A percentile compares a stretch with the other conserved stretches of the same genome.
These are phyloP conservation scores for Agrochola lychnidis DNA, from an alignment of 2,888 invertebrate species.

Conservation along the genomic window DNA sequence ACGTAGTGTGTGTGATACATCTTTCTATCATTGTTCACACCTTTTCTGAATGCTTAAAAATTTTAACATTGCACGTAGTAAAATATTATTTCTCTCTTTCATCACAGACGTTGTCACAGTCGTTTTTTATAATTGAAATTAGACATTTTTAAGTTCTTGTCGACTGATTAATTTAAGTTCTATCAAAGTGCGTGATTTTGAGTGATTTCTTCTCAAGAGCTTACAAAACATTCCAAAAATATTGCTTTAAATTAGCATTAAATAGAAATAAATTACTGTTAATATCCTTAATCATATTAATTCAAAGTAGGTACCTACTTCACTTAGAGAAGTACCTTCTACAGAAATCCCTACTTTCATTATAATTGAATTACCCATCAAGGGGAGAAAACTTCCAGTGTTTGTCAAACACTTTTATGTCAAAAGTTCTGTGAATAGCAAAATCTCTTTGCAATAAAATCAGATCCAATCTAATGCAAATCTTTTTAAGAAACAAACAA, in stretches of 20 bases:
- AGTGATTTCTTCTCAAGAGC: neutral
- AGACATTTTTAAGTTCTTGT: neutral
- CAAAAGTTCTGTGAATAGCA: conserved; percentile 38
- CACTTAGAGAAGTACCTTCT: neutral
- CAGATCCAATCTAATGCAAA: conserved; percentile 24
- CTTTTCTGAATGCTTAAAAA: neutral
- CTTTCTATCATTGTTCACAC: neutral
- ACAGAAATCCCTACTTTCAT: conserved; percentile 28
- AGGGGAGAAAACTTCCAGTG: conserved; percentile 35
- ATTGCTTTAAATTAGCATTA: neutral
- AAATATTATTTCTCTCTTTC: neutral
- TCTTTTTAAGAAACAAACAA: conserved; percentile 33
- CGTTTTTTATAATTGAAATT: neutral
- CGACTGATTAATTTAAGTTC: neutral
- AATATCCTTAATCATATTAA: conserved; percentile 21
- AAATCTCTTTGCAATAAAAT: conserved; percentile 35
- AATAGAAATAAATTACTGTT: conserved; percentile 13
- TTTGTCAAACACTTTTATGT: conserved; percentile 49
- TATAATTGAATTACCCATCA: conserved; percentile 42
- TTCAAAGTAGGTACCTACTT: conserved; percentile 19
- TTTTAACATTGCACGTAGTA: too few species aligned
- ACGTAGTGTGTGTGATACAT: neutral
- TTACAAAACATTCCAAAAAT: neutral
- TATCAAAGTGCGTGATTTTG: neutral
- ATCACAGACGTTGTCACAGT: neutral